Conservation (phyloP, 1,140 invertebrate genomes). For the Zaprionus inermis region DNA sequence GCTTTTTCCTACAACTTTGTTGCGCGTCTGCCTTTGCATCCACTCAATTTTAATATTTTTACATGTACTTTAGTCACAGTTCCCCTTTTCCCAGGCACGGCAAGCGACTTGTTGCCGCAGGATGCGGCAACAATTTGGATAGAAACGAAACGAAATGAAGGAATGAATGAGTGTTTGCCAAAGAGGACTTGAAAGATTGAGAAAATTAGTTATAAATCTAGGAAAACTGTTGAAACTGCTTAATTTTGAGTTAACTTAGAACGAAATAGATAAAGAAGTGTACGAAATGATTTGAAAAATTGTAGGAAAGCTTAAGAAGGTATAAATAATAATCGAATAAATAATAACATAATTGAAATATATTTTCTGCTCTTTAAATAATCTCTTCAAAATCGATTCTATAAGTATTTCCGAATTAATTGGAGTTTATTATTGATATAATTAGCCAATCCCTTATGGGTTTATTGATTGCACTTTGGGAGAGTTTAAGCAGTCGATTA, state of each 20-base stretch:
- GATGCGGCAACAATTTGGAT: constrained; percentile 13
- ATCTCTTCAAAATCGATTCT: not conserved
- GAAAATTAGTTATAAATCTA: not conserved
- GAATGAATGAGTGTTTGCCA: not conserved
- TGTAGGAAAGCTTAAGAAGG: too few relatives aligned
- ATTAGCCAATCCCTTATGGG: not conserved
- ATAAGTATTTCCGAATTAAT: not conserved
- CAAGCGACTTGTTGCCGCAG: constrained; percentile 43
- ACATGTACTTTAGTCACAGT: constrained; percentile 25
- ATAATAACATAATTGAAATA: too few relatives aligned
- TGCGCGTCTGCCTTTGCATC: constrained; percentile 54
- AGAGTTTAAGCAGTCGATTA: constrained; percentile 5
- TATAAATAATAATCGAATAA: too few relatives aligned
- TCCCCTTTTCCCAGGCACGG: not conserved
- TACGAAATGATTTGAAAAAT: not conserved
- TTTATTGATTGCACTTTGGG: not conserved
- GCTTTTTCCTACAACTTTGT: constrained; percentile 61
- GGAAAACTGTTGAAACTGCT: not conserved
- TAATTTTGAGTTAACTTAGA: not conserved
- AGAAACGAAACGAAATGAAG: not conserved
- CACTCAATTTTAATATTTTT: constrained; percentile 68
- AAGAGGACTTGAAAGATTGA: not conserved
- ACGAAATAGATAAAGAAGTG: not conserved
- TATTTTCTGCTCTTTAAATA: not conserved
- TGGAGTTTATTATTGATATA: not conserved